Evolutionary conservation across 2,113 vertebrate genomes (phyloP).

Genomic region (Triplophysa tibetana): DNA sequence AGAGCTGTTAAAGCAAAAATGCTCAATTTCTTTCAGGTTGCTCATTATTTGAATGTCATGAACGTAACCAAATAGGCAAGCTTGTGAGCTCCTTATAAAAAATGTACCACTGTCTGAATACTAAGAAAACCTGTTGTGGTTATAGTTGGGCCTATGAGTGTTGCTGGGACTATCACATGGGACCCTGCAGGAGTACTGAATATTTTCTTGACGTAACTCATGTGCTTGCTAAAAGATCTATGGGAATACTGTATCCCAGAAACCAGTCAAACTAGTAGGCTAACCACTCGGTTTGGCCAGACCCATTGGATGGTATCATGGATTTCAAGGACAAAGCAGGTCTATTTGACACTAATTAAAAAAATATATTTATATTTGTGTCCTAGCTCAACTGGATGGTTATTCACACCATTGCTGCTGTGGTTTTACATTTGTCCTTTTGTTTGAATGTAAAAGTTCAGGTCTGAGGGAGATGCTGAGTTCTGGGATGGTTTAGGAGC

Average conservation of each 20-base stretch:
- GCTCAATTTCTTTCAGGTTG: too few relatives aligned
- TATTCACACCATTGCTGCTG: too few relatives aligned
- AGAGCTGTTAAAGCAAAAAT: neutral
- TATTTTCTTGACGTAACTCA: too few relatives aligned
- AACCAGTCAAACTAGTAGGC: constrained; percentile 40
- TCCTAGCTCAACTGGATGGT: neutral
- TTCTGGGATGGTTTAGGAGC: neutral
- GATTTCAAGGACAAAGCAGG: constrained; percentile 21
- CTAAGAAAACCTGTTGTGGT: too few relatives aligned
- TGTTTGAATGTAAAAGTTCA: neutral
- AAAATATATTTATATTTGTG: neutral
- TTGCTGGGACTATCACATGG: too few relatives aligned
- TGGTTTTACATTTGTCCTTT: too few relatives aligned
- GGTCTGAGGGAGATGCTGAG: neutral
- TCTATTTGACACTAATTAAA: neutral
- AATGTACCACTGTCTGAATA: too few relatives aligned
- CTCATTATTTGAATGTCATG: too few relatives aligned
- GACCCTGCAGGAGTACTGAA: too few relatives aligned
- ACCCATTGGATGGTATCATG: neutral
- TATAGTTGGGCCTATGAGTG: too few relatives aligned
- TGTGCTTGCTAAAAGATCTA: neutral
- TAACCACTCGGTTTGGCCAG: neutral
- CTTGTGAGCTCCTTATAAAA: too few relatives aligned
- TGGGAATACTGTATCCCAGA: constrained; percentile 1
- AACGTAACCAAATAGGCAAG: too few relatives aligned